phyloP scores from a whole-genome alignment of 2,113 vertebrate genomes.

The Neolamprologus longior region DNA sequence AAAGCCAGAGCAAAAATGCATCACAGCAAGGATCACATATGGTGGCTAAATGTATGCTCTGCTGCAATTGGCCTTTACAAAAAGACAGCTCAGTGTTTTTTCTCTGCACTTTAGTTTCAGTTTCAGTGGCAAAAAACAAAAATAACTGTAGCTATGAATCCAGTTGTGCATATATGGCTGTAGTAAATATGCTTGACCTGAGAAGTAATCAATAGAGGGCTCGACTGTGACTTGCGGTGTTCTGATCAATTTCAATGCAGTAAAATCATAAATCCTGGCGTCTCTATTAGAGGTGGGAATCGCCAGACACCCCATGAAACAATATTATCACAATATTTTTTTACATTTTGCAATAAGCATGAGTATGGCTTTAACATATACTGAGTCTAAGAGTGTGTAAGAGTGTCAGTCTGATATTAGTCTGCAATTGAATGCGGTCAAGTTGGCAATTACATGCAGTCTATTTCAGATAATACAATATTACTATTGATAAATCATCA shows the following conservation, averaged over 20 bases:
- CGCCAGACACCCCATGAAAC: neutral
- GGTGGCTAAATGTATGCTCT: neutral
- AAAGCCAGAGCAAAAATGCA: neutral
- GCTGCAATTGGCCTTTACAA: neutral
- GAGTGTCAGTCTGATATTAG: neutral
- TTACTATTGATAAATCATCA: neutral
- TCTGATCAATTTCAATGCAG: neutral
- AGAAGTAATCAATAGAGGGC: conserved; percentile 19
- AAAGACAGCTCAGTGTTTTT: neutral
- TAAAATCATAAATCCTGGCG: neutral
- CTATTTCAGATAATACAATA: neutral
- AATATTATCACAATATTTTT: neutral
- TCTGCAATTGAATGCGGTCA: rapidly evolving
- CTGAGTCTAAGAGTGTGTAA: neutral
- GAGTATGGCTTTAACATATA: neutral
- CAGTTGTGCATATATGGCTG: neutral
- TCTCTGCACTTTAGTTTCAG: neutral
- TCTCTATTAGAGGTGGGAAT: neutral
- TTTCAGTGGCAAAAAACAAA: neutral
- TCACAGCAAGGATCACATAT: neutral
- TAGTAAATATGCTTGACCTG: neutral
- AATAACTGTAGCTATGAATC: rapidly evolving
- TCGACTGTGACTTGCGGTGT: neutral
- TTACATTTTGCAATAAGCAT: neutral
- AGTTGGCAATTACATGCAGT: neutral